Evolutionary conservation across 2,113 vertebrate genomes (phyloP).

Genomic region (Neotoma lepida): DNA sequence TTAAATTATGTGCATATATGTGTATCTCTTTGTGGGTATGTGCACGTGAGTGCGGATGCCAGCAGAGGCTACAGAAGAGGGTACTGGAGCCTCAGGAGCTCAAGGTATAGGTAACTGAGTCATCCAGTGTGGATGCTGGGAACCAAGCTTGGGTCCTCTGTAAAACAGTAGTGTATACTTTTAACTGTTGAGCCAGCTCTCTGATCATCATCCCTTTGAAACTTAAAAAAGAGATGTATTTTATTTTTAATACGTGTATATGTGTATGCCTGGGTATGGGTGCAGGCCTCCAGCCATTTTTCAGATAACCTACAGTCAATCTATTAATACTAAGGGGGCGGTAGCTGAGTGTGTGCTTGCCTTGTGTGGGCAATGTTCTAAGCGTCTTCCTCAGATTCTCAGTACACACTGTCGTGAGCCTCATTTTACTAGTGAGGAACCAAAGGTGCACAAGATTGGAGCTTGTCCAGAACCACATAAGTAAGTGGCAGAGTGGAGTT

Average conservation of each 20-base stretch:
- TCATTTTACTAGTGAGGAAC: not conserved
- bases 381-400: not conserved
- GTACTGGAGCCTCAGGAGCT: not conserved
- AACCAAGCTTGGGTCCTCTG: not conserved
- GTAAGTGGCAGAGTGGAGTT: not conserved
- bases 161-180: not conserved
- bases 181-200: not conserved
- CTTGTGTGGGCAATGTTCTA: not conserved
- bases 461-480: not conserved
- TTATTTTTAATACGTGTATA: not conserved
- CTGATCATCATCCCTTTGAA: not conserved
- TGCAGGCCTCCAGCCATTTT: not conserved
- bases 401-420: not conserved
- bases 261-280: not conserved
- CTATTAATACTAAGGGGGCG: not conserved
- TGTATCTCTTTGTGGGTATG: not conserved
- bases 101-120: not conserved
- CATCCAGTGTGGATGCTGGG: not conserved
- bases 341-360: not conserved
- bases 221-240: not conserved
- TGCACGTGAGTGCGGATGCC: not conserved
- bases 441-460: not conserved
- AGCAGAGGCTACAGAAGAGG: not conserved
- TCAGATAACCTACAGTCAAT: not conserved
- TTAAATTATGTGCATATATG: not conserved